Base-by-base conservation (phyloP, 1,140 invertebrate genomes). In the Idris sp. region DNA sequence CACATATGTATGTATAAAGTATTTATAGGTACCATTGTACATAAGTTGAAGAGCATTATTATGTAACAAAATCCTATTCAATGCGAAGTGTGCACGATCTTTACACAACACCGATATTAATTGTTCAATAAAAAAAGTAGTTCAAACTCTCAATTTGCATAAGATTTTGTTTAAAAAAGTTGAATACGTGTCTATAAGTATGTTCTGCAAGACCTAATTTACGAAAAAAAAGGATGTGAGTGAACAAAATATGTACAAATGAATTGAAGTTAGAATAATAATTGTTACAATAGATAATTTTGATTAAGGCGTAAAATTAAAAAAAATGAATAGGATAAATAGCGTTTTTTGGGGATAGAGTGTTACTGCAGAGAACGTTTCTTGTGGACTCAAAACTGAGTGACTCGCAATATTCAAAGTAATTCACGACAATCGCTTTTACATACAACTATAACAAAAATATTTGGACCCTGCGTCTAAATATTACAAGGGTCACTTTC, bases 351-450 rank as follows among this genome's bases (percentile, higher is more conserved):
- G 38, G 40, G 33, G 46, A 54, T 43, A 44, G 33, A 58, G 41
- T 48, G 49, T 72, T 62, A 62, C 35, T 49, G 43, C 68, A 49
- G 35, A 58, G 49, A 73, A 62, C 41, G 59, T 58, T 73, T 64
- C 44, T 51, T 68, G 49, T 58, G 58, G 51, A 65, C n/a, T n/a
- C 54, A 74, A 69, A 64, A 43, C 51, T 64, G 36, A 58, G 38
- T 51, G 18, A 46, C 38, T 25, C 14, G 16, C 41, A 54, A 73
- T 44, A 31, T n/a, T 15, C 33, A 58, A 18, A 58, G 58, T 54
- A 46, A 49, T 64, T 64, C 41, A 36, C 58, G 58, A 72, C 51
- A 64, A 73, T 73, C 53, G 68, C 51, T 64, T 64, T 56, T 41
- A 18, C 35, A 49, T 11, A 59, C 18, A n/a, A n/a, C n/a, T n/a